Evolutionary conservation across 2,888 invertebrate genomes (phyloP), one percentile per base, ranked within the genome.

Genomic region (Odontocolon sp.): DNA sequence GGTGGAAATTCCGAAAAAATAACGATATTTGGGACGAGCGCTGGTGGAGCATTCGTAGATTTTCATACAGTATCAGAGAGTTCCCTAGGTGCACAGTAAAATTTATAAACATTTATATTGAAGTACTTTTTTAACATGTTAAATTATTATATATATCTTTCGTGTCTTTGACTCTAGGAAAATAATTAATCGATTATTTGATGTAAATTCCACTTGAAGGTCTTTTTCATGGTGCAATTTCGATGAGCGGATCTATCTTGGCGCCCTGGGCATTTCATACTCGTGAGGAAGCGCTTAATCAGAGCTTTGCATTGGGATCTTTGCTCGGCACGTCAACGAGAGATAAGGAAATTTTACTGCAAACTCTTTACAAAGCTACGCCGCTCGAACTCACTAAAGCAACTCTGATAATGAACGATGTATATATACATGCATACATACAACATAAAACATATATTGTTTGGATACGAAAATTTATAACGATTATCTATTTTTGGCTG

Each of bases 1-100:
- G 91, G 91, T 18, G 93, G 93, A 5, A 89, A 93, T 81, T 90
- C 91, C 3, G 85, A 90, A 1, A 91, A 91, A 84, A 91, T 93
- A 0, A 92, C 92, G 3, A 88, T 93, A 75, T 91, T 92, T 82
- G 93, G 93, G 8, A 85, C 92, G 2, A 92, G 92, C 83, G 92
- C 93, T 31, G 93, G 93, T 1, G 92, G 90, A 0, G 91, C 47
- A 14, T 40, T 73, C 3, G 82, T 83, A 0, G 82, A 83, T 59
- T 75, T 78, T 59, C 86, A 83, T 36, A 57, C 77, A 1, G 16
- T 85, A 0, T 82, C 84, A 0, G 63, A 82, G 3, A 71, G 68
- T 59, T 81, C 86, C 18, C 16, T 59, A 77, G 83, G 85, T 85
- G 52, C 28, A 33, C 2, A 33, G 2, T 14, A 6, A 9, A 36